Evolutionary conservation across 2,888 invertebrate genomes (phyloP), one percentile per base, ranked within the genome.

Genomic region (Ectemnius lituratus): DNA sequence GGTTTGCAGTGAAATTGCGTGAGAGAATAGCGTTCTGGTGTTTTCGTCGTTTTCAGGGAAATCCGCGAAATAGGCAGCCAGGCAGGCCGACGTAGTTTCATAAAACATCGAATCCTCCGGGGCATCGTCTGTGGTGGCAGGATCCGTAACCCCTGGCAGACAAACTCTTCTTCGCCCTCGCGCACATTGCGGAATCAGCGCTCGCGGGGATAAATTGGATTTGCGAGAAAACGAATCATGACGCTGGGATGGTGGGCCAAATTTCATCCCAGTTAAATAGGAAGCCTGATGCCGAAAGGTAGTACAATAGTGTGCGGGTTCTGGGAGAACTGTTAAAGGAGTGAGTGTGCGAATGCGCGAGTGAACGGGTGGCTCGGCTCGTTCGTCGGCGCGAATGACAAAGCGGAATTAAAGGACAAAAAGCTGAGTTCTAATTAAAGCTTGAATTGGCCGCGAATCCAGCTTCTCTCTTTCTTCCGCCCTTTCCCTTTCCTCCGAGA

Each of bases 121-220:
- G 52, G 52, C 52, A 52, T 52, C 52, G 52, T 52, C 52, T 13
- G 16, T 13, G n/a, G 16, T 16, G 14, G 52, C 52, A 52, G 52
- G 14, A 52, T 52, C n/a, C 16, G 16, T 14, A 75, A 76, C 65
- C 70, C 57, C 49, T 28, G n/a, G 23, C 46, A 59, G 76, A 37
- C 65, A 65, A 76, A 76, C 76, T 76, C 62, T 76, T 59, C 65
- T 62, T 76, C 75, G 75, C 76, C 75, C 75, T 75, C 65, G 76
- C 76, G 70, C 76, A 70, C 76, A 66, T 62, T 75, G 76, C 76
- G 76, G 70, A 59, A n/a, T 68, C 56, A 20, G 3, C 56, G 45
- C 45, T 23, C 28, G 14, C 20, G 49, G 23, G 65, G 37, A 56
- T 49, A 62, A 71, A 67, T 67, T 71, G 49, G 60, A 71, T 65